These are phyloP conservation scores for Cryptomyrus ogoouensis DNA, from an alignment of 2,113 vertebrate species.

Conservation along the genomic window DNA sequence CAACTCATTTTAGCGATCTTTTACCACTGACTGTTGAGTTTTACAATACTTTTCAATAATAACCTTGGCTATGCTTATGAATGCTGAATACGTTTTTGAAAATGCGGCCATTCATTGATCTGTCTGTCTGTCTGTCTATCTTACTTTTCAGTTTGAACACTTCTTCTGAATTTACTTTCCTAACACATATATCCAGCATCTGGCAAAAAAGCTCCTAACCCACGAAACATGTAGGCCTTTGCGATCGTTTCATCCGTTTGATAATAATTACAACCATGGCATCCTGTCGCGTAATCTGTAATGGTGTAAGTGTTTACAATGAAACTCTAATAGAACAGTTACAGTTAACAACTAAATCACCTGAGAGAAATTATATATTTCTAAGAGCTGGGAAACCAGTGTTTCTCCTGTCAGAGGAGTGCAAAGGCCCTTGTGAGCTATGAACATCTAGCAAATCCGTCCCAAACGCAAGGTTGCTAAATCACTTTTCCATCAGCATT, in stretches of 20 bases:
- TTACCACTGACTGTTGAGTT: not conserved
- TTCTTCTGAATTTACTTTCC: not conserved
- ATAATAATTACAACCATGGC: not conserved
- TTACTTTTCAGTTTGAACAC: not conserved
- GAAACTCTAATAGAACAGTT: not conserved
- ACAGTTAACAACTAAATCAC: not conserved
- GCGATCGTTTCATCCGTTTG: not conserved
- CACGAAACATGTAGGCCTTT: not conserved
- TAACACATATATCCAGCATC: not conserved
- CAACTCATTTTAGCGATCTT: not conserved
- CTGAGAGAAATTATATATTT: not conserved
- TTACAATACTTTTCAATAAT: not conserved
- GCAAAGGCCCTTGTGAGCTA: not conserved
- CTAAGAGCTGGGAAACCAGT: not conserved
- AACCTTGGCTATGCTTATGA: not conserved
- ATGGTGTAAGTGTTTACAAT: not conserved
- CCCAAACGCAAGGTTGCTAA: not conserved
- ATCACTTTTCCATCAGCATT: not conserved
- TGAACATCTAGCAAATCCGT: not conserved
- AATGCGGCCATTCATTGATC: not conserved
- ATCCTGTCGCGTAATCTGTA: not conserved
- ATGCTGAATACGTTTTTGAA: not conserved
- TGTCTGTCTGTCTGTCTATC: not conserved
- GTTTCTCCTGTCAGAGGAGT: not conserved
- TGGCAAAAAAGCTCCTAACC: not conserved